Evolutionary conservation across 1,140 invertebrate genomes (phyloP).

Genomic region (Euwallacea fornicatus): DNA sequence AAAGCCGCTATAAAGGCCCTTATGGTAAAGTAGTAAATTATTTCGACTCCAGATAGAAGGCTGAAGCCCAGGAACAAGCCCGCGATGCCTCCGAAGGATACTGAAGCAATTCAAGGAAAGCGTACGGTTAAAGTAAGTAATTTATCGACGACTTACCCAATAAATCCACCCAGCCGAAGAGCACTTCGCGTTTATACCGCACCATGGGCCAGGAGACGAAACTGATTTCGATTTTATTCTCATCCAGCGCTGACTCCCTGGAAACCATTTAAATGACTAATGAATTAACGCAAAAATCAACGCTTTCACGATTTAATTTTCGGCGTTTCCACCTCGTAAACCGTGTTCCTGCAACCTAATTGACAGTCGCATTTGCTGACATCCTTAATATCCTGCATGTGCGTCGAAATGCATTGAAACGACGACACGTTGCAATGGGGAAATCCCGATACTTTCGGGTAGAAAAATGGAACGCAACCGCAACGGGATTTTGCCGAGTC

Average conservation of each 20-base stretch:
- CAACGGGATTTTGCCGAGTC: conserved; percentile 60
- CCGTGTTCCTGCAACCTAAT: conserved; percentile 69
- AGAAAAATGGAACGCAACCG: conserved; percentile 69
- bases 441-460: conserved; percentile 57
- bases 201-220: conserved; percentile 74
- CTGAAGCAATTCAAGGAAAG: conserved; percentile 49
- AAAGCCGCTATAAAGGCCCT: conserved; percentile 66
- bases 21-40: conserved; percentile 73
- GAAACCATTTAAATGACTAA: conserved; percentile 4
- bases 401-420: conserved; percentile 60
- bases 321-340: conserved; percentile 60
- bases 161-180: conserved; percentile 78
- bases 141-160: conserved; percentile 54
- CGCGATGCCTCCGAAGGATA: conserved; percentile 73
- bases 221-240: conserved; percentile 56
- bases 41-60: conserved; percentile 69
- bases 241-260: conserved; percentile 1
- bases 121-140: conserved; percentile 21
- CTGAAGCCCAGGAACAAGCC: conserved; percentile 76
- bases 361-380: conserved; percentile 66
- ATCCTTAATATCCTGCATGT: conserved; percentile 60
- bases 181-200: conserved; percentile 70
- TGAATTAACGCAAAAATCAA: no score
- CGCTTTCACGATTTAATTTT: conserved; percentile 4
- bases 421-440: conserved; percentile 61